Conservation (phyloP, 2,888 invertebrate species). For the Hipparchia sbordonii region DNA sequence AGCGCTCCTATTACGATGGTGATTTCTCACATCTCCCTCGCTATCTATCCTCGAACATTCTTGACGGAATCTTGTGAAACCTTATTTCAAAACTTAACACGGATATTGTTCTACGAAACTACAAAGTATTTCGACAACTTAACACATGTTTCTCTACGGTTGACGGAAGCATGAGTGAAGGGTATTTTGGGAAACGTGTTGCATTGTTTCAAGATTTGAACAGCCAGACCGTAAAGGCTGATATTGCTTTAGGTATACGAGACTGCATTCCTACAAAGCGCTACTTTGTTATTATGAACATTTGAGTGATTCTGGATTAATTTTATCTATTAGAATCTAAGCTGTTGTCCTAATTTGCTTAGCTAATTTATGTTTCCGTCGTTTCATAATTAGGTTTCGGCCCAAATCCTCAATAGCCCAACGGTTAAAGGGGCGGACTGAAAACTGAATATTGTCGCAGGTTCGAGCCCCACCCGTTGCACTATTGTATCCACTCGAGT, state of each 20-base stretch:
- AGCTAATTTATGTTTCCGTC: not conserved
- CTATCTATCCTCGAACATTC: not conserved
- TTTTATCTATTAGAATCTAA: constrained; percentile 7
- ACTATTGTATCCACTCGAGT: no score
- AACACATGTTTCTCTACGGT: constrained; percentile 23
- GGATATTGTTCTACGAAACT: constrained; percentile 9
- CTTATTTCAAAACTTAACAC: constrained; percentile 20
- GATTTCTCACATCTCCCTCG: no score
- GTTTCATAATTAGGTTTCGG: constrained; percentile 4
- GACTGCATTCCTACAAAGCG: constrained; percentile 23
- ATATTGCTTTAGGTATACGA: constrained; percentile 22
- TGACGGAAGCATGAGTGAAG: constrained; percentile 26
- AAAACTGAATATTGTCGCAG: no score
- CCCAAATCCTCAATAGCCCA: no score
- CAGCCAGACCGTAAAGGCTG: constrained; percentile 28
- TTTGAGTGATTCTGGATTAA: constrained; percentile 1
- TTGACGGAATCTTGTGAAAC: constrained; percentile 1
- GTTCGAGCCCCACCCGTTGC: no score
- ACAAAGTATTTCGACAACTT: constrained; percentile 16
- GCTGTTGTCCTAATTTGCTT: constrained; percentile 1
- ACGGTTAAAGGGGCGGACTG: no score
- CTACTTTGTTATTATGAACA: constrained; percentile 7
- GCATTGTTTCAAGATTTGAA: constrained; percentile 29
- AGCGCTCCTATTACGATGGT: not conserved
- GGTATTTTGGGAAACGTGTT: constrained; percentile 30